Evolutionary conservation across 2,797 vertebrate species (phyloP).

Genomic region (Gymnoscopelus microlampas): DNA sequence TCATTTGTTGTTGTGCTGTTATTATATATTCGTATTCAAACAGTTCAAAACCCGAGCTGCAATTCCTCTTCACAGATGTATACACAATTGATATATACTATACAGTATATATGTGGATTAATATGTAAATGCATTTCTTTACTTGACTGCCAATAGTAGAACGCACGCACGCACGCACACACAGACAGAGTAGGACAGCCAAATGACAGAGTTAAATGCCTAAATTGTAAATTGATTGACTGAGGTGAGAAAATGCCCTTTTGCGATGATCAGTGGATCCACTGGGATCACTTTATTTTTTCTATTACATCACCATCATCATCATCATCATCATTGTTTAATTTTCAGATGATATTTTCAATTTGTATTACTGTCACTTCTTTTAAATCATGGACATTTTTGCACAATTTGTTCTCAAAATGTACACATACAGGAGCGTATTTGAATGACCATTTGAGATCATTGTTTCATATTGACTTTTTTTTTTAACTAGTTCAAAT

Average conservation of each 20-base stretch:
- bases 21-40: no score
- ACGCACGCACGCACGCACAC: no score
- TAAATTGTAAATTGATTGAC: no score
- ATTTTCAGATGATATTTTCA: conserved; percentile 74
- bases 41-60: no score
- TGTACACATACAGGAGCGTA: conserved; percentile 83
- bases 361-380: conserved; percentile 74
- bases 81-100: no score
- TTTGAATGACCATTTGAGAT: conserved; percentile 76
- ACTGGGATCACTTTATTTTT: conserved; percentile 70
- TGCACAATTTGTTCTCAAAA: conserved; percentile 82
- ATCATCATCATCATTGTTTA: conserved; percentile 65
- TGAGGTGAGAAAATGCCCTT: conserved; percentile 19
- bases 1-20: no score
- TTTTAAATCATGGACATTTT: conserved; percentile 72
- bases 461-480: conserved; percentile 77
- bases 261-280: conserved; percentile 62
- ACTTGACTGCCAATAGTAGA: no score
- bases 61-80: no score
- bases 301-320: conserved; percentile 54
- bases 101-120: no score
- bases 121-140: no score
- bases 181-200: no score
- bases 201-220: no score
- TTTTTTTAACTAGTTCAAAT: conserved; percentile 83